Percentiles rank a stretch among this genome's conserved stretches.
Evolutionary conservation across 1,140 invertebrate species (phyloP).

Genomic region (Drosophila auraria): DNA sequence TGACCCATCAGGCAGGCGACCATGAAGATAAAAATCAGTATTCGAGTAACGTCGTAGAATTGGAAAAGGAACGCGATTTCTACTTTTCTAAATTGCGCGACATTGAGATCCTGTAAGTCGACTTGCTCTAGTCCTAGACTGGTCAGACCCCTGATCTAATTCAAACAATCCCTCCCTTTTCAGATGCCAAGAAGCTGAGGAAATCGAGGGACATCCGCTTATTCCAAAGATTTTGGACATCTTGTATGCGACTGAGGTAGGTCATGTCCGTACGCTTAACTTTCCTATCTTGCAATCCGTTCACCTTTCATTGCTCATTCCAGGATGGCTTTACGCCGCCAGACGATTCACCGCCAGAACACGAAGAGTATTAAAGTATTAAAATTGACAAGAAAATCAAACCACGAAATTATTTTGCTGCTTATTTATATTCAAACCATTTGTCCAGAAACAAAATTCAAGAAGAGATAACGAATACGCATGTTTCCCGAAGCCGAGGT

Average conservation of each 20-base stretch:
- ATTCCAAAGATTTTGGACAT: constrained; percentile 97
- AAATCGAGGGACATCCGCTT: constrained; percentile 90
- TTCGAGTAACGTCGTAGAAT: constrained; percentile 93
- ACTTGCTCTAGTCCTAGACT: not conserved
- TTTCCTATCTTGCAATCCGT: not conserved
- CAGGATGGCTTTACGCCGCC: constrained; percentile 98
- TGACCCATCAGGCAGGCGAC: constrained; percentile 79
- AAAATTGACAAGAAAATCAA: constrained; percentile 19
- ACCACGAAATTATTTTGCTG: constrained; percentile 40
- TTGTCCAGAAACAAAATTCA: constrained; percentile 23
- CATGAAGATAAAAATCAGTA: not conserved
- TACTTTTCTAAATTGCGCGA: constrained; percentile 99
- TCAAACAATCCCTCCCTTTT: too few species aligned
- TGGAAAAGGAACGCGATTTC: constrained; percentile 99
- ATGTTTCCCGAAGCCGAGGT: not conserved
- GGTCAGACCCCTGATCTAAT: not conserved
- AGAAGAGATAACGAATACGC: constrained; percentile 15
- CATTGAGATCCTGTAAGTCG: constrained; percentile 95
- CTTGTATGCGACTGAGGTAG: constrained; percentile 98
- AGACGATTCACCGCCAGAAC: constrained; percentile 91
- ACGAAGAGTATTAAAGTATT: constrained; percentile 86
- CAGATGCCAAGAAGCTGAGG: constrained; percentile 96
- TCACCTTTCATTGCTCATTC: constrained; percentile 42
- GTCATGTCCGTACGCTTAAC: constrained; percentile 39
- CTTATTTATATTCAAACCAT: constrained; percentile 48